Base-by-base conservation (phyloP, 1,140 invertebrate species). In the Saccostrea echinata region DNA sequence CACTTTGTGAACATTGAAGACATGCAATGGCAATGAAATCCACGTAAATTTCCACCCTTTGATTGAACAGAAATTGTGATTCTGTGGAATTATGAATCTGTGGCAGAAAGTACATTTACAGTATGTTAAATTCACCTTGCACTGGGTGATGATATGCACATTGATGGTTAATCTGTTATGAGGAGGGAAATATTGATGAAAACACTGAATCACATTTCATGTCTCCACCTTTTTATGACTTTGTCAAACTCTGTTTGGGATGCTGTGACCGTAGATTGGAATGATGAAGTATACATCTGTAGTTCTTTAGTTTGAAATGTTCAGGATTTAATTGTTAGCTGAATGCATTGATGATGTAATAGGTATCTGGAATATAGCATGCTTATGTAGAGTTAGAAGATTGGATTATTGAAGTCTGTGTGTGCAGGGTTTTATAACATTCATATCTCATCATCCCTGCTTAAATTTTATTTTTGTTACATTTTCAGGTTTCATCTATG, bases 401-500 rank as follows among this genome's bases (percentile, higher is more conserved):
- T 76, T 30, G 68, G 68, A 30, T 30, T 27, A 27, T 1, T 76
- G 30, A 33, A 30, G 12, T 76, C 12, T 16, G 27, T 76, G 11
- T 16, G 33, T 30, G 68, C 18, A 33, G 24, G 68, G 18, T 16
- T 76, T 35, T 76, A 4, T 33, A 12, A 11, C 11, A 16, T 33
- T 9, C 12, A 30, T 30, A 30, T 76, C 27, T 30, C 27, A 76
- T 76, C 21, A 43, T 61, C 2, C 21, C 8, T 61, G 55, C 4
- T 61, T 2, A 61, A 61, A 13, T 30, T 81, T 81, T 61, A 61
- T 33, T 82, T 80, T 33, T 27, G 57, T 30, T 88, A 35, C 11
- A 76, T 43, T 86, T 89, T 89, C 85, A 89, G 86, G 35, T 52
- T n/a, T 90, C 80, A 52, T 61, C 71, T 21, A 87, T 90, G 84